Evolutionary conservation across 2,888 invertebrate species (phyloP).

Genomic region (Yponomeuta malinellus): DNA sequence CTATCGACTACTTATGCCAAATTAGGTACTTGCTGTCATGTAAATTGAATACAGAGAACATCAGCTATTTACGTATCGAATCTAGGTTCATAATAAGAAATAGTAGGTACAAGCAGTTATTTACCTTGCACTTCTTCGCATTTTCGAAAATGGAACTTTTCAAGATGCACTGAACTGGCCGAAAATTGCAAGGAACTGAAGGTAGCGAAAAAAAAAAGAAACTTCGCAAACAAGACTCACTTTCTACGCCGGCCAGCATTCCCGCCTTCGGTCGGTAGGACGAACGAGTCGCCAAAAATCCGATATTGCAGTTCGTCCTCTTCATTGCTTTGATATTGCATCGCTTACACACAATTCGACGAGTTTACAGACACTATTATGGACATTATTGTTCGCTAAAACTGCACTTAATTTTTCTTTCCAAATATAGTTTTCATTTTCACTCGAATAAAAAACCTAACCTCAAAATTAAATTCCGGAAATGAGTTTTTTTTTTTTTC

Average conservation of each 20-base stretch:
- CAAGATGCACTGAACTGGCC: not conserved
- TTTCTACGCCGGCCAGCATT: conserved; percentile 50
- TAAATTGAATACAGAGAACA: too few relatives aligned
- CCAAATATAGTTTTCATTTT: conserved; percentile 15
- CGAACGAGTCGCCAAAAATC: conserved; percentile 72
- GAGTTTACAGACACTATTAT: conserved; percentile 46
- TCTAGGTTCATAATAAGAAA: too few relatives aligned
- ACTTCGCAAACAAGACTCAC: conserved; percentile 41
- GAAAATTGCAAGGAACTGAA: not conserved
- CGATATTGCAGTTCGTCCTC: conserved; percentile 71
- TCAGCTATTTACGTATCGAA: too few relatives aligned
- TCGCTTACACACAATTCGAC: conserved; percentile 60
- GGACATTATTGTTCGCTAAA: conserved; percentile 43
- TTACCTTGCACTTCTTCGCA: too few relatives aligned
- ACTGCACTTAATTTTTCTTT: conserved; percentile 31
- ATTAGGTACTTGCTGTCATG: too few relatives aligned
- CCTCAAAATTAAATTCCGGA: conserved; percentile 11
- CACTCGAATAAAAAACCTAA: conserved; percentile 8
- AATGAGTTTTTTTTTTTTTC: conserved; percentile 22
- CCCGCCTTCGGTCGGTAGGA: conserved; percentile 44
- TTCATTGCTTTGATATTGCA: conserved; percentile 72
- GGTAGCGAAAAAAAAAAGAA: not conserved
- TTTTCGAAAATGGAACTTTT: too few relatives aligned
- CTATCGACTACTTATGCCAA: too few relatives aligned
- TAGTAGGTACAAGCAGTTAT: too few relatives aligned